phyloP scores from a whole-genome alignment of 2,113 vertebrate species.

The Gorilla gorilla region DNA sequence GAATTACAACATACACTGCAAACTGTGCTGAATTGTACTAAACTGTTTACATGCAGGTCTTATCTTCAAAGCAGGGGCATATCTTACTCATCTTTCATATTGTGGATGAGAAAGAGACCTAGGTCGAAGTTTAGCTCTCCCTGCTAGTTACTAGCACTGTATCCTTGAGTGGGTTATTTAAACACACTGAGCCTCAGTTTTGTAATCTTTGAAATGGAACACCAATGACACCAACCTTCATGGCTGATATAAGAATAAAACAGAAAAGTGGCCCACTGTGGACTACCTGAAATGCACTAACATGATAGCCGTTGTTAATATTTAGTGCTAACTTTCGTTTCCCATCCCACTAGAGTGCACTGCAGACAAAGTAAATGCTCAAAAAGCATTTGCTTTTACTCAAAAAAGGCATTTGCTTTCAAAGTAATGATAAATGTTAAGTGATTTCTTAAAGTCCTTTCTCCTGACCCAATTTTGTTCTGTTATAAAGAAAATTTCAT shows the following conservation, averaged over 20 bases:
- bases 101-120: neutral
- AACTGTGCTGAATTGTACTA: neutral
- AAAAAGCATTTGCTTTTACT: neutral
- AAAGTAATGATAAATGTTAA: neutral
- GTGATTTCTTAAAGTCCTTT: constrained; percentile 39
- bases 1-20: neutral
- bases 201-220: constrained; percentile 10
- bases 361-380: neutral
- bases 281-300: neutral
- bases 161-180: neutral
- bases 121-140: neutral
- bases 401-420: neutral
- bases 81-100: neutral
- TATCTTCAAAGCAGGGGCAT: neutral
- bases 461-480: constrained; percentile 20
- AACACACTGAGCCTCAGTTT: neutral
- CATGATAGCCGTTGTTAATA: neutral
- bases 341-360: neutral
- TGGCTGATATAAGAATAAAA: neutral
- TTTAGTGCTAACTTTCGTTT: neutral
- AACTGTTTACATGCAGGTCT: neutral
- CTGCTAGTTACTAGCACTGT: neutral
- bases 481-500: constrained; percentile 46
- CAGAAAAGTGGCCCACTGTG: neutral
- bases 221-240: neutral